Conservation (phyloP, 2,888 invertebrate species). For the Sphaeridia pumilis region DNA sequence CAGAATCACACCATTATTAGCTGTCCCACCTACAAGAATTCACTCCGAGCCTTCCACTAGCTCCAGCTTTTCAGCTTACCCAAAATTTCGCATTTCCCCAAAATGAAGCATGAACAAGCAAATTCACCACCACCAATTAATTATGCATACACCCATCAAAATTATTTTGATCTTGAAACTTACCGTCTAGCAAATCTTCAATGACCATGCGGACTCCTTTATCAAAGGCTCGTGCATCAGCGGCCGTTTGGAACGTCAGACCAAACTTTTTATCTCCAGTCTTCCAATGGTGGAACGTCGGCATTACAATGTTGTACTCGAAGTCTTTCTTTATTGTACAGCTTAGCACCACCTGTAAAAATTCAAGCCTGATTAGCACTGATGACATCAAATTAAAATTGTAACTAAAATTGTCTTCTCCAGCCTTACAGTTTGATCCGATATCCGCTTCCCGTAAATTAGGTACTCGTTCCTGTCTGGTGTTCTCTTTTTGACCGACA, state of each 20-base stretch:
- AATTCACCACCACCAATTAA: no score
- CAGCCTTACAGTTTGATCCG: slow-evolving; percentile 74
- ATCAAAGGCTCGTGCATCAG: slow-evolving; percentile 87
- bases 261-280: slow-evolving; percentile 92
- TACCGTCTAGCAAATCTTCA: slow-evolving; percentile 83
- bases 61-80: no score
- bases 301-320: slow-evolving; percentile 95
- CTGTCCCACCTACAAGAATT: no score
- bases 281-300: slow-evolving; percentile 96
- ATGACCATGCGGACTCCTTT: slow-evolving; percentile 80
- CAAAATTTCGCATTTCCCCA: no score
- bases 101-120: no score
- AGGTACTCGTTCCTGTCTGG: slow-evolving; percentile 59
- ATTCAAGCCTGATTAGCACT: no score
- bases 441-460: slow-evolving; percentile 83
- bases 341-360: slow-evolving; percentile 68
- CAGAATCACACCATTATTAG: no score
- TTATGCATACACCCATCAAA: no score
- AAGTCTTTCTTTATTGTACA: slow-evolving; percentile 92
- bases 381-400: not conserved
- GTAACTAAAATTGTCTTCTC: no score
- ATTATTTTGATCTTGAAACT: slow-evolving; percentile 41
- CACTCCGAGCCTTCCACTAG: no score
- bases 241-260: slow-evolving; percentile 88
- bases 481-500: slow-evolving; percentile 67